These are phyloP conservation scores for Terrapene triunguis DNA, from an alignment of 2,113 vertebrate species.

Conservation along the genomic window DNA sequence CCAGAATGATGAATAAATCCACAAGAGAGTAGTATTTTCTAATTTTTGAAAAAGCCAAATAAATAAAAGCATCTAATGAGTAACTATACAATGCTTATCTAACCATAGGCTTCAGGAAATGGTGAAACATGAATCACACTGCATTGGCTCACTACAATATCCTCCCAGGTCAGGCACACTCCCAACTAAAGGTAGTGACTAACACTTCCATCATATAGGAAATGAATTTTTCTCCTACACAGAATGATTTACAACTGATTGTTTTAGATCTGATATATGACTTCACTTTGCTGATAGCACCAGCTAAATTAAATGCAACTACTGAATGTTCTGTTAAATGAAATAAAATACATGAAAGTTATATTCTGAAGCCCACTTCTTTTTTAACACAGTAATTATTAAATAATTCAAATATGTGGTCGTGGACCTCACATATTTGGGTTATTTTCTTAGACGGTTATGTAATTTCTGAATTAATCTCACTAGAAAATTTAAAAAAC, in stretches of 20 bases:
- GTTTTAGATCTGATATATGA: not conserved
- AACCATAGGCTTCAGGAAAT: not conserved
- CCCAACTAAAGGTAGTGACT: not conserved
- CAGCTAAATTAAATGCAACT: not conserved
- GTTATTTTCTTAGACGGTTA: not conserved
- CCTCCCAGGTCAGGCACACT: not conserved
- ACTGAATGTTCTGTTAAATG: not conserved
- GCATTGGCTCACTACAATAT: not conserved
- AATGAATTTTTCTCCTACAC: not conserved
- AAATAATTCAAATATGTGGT: not conserved
- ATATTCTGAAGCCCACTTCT: not conserved
- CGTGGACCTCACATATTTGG: not conserved
- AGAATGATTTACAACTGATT: not conserved
- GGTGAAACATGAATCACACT: not conserved
- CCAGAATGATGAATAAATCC: not conserved
- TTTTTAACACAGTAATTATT: not conserved
- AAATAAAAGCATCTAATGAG: not conserved
- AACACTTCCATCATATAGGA: slow-evolving; percentile 22
- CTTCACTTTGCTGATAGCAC: not conserved
- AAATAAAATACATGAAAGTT: not conserved
- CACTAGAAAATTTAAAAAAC: not conserved
- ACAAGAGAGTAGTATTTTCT: not conserved
- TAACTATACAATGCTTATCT: not conserved
- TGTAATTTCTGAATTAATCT: not conserved
- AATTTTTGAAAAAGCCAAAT: not conserved